phyloP scores from a whole-genome alignment of 2,797 vertebrate genomes.

The Phalloptychus januarius region DNA sequence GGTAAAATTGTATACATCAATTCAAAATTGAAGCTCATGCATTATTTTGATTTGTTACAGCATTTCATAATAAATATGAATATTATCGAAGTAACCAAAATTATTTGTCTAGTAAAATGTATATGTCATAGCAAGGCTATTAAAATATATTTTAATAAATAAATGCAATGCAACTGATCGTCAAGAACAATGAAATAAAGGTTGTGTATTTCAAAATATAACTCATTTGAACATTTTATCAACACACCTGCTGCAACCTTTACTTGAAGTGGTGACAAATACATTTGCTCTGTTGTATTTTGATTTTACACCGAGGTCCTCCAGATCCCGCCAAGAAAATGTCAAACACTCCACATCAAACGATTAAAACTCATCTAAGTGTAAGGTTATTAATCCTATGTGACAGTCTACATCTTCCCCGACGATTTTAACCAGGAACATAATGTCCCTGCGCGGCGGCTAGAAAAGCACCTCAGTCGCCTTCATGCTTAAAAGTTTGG shows the following conservation, averaged over 20 bases:
- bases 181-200: too few species aligned
- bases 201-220: background rate
- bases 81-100: background rate
- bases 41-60: background rate
- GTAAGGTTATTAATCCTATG: background rate
- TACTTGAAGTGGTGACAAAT: background rate
- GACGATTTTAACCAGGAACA: background rate
- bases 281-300: background rate
- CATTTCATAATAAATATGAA: background rate
- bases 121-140: background rate
- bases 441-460: background rate
- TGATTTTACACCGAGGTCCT: background rate
- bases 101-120: background rate
- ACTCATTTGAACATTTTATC: background rate
- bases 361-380: background rate
- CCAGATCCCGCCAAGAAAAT: background rate
- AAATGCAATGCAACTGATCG: too few species aligned
- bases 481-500: constrained; percentile 57
- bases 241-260: background rate
- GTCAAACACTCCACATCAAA: background rate
- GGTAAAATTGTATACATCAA: background rate
- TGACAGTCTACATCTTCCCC: background rate
- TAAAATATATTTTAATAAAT: background rate
- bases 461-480: constrained; percentile 14
- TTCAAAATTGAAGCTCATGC: background rate